Evolutionary conservation across 2,113 vertebrate genomes (phyloP).

Genomic region (Sphaerodactylus townsendi): DNA sequence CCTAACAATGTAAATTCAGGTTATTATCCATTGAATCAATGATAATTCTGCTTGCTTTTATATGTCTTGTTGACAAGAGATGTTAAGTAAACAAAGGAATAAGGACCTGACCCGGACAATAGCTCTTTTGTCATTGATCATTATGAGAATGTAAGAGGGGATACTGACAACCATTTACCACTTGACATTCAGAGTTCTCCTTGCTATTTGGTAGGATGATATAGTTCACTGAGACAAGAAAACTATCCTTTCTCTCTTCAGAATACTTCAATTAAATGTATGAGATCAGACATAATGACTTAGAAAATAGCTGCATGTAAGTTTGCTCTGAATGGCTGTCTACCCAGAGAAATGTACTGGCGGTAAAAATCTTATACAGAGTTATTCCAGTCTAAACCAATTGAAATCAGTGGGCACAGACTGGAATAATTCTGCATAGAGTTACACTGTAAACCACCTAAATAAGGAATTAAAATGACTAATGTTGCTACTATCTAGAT

Average conservation of each 20-base stretch:
- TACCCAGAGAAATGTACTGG: not conserved
- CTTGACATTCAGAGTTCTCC: not conserved
- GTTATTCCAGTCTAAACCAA: not conserved
- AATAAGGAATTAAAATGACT: slow-evolving; percentile 35
- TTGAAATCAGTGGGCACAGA: not conserved
- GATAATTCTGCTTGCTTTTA: slow-evolving; percentile 22
- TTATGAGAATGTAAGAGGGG: slow-evolving; percentile 25
- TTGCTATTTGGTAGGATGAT: not conserved
- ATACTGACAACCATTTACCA: slow-evolving; percentile 3
- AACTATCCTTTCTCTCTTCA: not conserved
- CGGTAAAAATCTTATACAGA: not conserved
- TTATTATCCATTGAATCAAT: not conserved
- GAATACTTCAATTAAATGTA: not conserved
- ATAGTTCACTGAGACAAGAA: not conserved
- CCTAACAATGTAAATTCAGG: not conserved
- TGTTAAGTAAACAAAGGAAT: slow-evolving; percentile 33
- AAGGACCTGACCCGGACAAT: slow-evolving; percentile 33
- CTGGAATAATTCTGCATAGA: slow-evolving; percentile 39
- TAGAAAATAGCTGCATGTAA: not conserved
- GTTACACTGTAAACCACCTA: slow-evolving; percentile 40
- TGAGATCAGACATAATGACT: not conserved
- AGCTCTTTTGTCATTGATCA: slow-evolving; percentile 16
- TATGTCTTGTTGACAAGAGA: slow-evolving; percentile 18
- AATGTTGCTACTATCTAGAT: slow-evolving; percentile 38
- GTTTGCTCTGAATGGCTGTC: too few relatives aligned